Conservation (phyloP, 2,888 invertebrate species). For the Uropetala carovei region DNA sequence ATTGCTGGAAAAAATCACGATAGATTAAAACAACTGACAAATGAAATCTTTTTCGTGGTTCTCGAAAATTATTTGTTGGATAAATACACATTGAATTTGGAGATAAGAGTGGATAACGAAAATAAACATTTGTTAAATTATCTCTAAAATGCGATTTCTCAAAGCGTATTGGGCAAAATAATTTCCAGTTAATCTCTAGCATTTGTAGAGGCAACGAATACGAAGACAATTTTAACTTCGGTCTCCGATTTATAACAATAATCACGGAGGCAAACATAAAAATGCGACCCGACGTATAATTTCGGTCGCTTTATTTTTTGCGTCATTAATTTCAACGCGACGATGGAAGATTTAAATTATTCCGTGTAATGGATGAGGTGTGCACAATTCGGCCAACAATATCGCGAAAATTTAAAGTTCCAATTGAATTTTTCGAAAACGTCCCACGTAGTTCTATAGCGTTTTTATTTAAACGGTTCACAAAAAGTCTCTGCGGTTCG, state of each 20-base stretch:
- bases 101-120: background rate
- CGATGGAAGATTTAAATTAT: background rate
- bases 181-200: background rate
- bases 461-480: background rate
- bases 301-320: background rate
- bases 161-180: background rate
- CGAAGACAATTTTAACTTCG: background rate
- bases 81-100: background rate
- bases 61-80: background rate
- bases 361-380: background rate
- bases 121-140: slow-evolving; percentile 5
- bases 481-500: background rate
- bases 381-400: background rate
- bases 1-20: too few relatives aligned
- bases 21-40: too few relatives aligned
- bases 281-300: background rate
- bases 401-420: background rate
- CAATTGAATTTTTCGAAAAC: background rate
- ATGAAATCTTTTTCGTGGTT: background rate
- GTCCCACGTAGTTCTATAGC: background rate
- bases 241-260: slow-evolving; percentile 52
- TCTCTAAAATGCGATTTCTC: background rate
- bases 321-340: background rate
- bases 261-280: slow-evolving; percentile 47
- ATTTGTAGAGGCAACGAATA: background rate